Base-by-base conservation (phyloP, 2,888 invertebrate species). In the Ischnura elegans region DNA sequence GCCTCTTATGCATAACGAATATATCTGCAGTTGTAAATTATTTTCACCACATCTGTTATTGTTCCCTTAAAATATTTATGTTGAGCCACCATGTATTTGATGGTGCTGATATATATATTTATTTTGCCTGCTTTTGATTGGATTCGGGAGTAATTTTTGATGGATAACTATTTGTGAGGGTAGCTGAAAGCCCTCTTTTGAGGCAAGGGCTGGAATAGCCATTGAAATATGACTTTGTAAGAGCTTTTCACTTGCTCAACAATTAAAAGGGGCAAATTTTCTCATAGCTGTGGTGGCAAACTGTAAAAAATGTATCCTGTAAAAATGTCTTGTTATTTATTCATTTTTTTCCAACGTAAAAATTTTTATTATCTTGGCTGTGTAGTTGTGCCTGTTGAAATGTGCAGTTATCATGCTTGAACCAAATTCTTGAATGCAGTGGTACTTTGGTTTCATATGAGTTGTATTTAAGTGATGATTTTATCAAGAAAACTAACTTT, bases 331-430 rank as follows among this genome's bases (percentile, higher is more conserved):
- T 55, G 55, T 42, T 90, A 61, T 55, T 90, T 90, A 90, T 90
- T 90, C 47, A 61, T 90, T 90, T 55, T 51, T 42, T 66, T 42
- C n/a, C n/a, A 25, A 25, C n/a, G 61, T 43, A 61, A 36, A 45
- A n/a, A 45, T 90, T 90, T 90, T 43, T 29, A 51, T 90, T 51
- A 51, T 43, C 90, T 90, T 90, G 90, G 90, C 90, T 90, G 90
- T 90, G 90, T 90, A 90, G 90, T 61, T 90, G 90, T 90, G 90
- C 61, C 90, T 90, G 90, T 90, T 90, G 42, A 61, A 51, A 90
- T 61, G 55, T 90, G 90, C 61, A 90, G 90, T 55, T 90, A 55
- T 19, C 61, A 43, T 90, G 90, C 90, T 90, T 90, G 16, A 55
- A 66, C 61, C 87, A 66, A 90, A 90, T 66, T 21, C 90, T 90